Evolutionary conservation across 2,797 vertebrate species (phyloP), one percentile per base, ranked within the genome.

Genomic region (Myripristis jacobus): DNA sequence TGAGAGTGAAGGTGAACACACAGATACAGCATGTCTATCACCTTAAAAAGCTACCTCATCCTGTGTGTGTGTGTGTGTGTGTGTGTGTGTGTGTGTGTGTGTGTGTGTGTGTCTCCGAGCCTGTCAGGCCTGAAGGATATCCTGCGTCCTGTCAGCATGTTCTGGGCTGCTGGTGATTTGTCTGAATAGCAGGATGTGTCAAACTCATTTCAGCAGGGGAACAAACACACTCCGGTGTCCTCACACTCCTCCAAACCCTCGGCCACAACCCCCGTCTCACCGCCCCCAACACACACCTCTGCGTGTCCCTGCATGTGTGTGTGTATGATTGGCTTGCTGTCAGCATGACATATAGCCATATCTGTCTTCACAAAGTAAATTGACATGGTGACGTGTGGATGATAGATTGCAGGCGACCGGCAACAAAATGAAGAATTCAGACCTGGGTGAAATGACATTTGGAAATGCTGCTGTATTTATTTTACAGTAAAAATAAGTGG

Each of bases 151-250:
- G 66, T 88, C 84, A 86, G 77, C 78, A 83, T 52, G 80, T 74
- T 75, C 48, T 41, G 1, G 58, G 38, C 29, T 51, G 52, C 64
- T 15, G 67, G 70, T 41, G 71, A 83, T 87, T 83, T 76, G 48
- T 88, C 64, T 80, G 72, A 77, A 88, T 79, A 81, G 78, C 81
- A 80, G 73, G 75, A 89, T 15, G 18, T 52, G 77, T 71, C 77
- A 53, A 58, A 78, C 3, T 22, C 22, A 63, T 85, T 72, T 46
- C 21, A 53, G 59, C 52, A 71, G 44, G 69, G 63, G 76, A 80
- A 55, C 60, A 58, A 65, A 46, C 21, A 38, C 22, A 15, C 48
- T 50, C 55, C 67, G 66, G 66, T 38, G 72, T 83, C 66, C 75
- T 73, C 19, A 34, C n/a, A 0, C 59, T 65, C 67, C 54, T 36